Conservation (phyloP, 2,797 vertebrate species). For the Thamnophis elegans region DNA sequence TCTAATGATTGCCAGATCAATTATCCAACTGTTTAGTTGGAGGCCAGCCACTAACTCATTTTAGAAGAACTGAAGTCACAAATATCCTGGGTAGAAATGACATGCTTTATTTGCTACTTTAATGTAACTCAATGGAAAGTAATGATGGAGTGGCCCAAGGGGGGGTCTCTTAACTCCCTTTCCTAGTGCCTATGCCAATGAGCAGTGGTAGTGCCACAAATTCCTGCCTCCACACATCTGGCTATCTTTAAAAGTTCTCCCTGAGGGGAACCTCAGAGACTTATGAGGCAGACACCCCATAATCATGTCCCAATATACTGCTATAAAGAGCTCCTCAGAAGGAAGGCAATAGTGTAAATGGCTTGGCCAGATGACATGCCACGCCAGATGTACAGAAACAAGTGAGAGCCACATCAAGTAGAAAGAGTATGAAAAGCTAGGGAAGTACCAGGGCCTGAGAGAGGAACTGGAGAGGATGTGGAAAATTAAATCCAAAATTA, state of each 20-base stretch:
- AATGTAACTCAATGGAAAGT: background rate
- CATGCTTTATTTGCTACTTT: background rate
- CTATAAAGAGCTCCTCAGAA: background rate
- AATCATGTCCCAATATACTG: background rate
- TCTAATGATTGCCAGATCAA: background rate
- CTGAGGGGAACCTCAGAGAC: background rate
- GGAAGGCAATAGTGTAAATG: background rate
- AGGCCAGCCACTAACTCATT: background rate
- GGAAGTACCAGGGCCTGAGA: background rate
- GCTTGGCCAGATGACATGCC: background rate
- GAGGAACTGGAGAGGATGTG: background rate
- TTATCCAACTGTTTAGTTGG: background rate
- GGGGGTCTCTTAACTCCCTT: background rate
- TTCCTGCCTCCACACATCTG: background rate
- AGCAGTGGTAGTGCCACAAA: background rate
- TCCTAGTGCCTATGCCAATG: background rate
- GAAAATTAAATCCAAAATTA: background rate
- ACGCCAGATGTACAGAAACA: background rate
- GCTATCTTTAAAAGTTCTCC: background rate
- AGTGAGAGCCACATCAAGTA: background rate
- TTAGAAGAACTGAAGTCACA: background rate
- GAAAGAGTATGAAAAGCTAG: background rate
- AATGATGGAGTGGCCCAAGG: background rate
- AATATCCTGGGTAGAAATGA: background rate
- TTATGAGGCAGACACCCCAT: background rate